A percentile compares a stretch with the other conserved stretches of the same genome.
phyloP scores from a whole-genome alignment of 2,113 vertebrate species.

The Cnemophilus loriae region DNA sequence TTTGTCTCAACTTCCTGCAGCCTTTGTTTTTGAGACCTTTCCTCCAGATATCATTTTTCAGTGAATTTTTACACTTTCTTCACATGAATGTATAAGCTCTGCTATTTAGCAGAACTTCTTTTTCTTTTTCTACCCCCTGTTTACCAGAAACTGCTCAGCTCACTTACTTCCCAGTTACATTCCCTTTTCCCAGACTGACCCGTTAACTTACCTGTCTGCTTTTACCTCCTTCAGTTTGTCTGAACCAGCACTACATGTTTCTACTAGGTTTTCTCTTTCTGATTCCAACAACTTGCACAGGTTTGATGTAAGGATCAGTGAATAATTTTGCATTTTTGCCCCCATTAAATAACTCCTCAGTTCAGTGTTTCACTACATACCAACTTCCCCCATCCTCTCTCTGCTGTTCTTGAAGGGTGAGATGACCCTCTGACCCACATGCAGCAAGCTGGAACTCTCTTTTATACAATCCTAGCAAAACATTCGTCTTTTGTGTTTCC shows the following conservation, averaged over 20 bases:
- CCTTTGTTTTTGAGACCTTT: background rate
- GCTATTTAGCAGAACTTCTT: background rate
- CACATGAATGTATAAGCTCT: background rate
- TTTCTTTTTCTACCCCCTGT: background rate
- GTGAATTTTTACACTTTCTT: background rate
- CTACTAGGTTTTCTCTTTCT: background rate
- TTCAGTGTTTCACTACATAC: background rate
- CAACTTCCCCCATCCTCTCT: background rate
- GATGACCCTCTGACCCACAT: background rate
- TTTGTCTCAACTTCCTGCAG: background rate
- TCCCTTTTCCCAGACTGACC: background rate
- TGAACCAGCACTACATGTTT: background rate
- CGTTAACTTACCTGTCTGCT: background rate
- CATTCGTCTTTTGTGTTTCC: background rate
- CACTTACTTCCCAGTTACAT: background rate
- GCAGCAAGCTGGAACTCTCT: background rate
- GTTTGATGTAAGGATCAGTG: background rate
- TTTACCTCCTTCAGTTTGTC: background rate
- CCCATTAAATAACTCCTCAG: accelerated
- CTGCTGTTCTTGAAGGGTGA: background rate
- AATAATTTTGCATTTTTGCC: background rate
- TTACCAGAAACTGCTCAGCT: background rate
- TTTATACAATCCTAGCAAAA: background rate
- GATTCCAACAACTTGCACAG: background rate
- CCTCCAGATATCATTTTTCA: background rate